Conservation (phyloP, 2,888 invertebrate species). For the Pharmacophagus antenor region DNA sequence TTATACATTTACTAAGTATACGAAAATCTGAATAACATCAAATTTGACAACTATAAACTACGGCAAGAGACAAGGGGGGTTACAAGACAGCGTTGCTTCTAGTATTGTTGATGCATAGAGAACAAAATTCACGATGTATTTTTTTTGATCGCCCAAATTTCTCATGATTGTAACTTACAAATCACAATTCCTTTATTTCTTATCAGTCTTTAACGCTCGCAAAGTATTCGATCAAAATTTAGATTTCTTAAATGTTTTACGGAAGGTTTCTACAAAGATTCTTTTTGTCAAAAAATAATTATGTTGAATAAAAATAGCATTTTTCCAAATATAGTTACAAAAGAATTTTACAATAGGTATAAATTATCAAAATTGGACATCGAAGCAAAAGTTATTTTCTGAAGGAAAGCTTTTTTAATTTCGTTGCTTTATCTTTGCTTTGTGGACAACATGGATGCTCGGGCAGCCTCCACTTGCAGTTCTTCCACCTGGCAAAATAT, state of each 20-base stretch:
- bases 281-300: constrained; percentile 57
- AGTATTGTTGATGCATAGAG: constrained; percentile 72
- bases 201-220: constrained; percentile 80
- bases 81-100: constrained; percentile 70
- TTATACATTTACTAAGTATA: constrained; percentile 67
- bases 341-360: constrained; percentile 69
- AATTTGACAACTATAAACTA: constrained; percentile 71
- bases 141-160: constrained; percentile 61
- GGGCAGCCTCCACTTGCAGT: constrained; percentile 88
- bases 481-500: constrained; percentile 93
- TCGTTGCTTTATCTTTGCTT: constrained; percentile 80
- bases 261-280: constrained; percentile 60
- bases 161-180: constrained; percentile 64
- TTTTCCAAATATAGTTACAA: constrained; percentile 70
- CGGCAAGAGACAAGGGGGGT: constrained; percentile 67
- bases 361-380: constrained; percentile 58
- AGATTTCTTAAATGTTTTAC: constrained; percentile 60
- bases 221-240: constrained; percentile 68
- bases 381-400: constrained; percentile 76
- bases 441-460: constrained; percentile 84
- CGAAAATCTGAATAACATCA: constrained; percentile 69
- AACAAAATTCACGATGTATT: constrained; percentile 53
- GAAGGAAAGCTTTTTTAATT: constrained; percentile 75
- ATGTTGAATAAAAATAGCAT: constrained; percentile 75
- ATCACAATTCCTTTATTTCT: constrained; percentile 67